Evolutionary conservation across 30 jellyfish, hydroid and myxozoan genomes (phyloP), one percentile per base, ranked within the genome.

Genomic region (Catostylus mosaicus): DNA sequence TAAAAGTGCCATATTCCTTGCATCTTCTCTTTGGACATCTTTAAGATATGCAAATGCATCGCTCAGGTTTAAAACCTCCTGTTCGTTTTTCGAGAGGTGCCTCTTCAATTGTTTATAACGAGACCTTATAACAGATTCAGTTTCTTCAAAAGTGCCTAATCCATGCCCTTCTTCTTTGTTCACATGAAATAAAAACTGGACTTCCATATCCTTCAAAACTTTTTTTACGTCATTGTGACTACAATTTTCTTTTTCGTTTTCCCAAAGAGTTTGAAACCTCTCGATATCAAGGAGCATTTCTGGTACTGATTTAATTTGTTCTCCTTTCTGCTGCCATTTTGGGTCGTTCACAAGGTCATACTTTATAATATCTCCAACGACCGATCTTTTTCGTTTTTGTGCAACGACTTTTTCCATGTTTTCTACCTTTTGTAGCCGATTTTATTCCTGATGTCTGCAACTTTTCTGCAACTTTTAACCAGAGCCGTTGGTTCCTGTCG

Each of bases 81-180:
- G 65, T 19, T 76, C 79, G 11, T 30, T 59, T 0, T 33, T 56
- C 0, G 84, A 67, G 8, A 67, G n/a, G 59, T 6, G 18, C 32
- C 43, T 35, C 34, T 35, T 36, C 35, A 32, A 57, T 0, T 20
- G 16, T n/a, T 16, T 30, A 35, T 8, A 14, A 3, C 31, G 2
- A 1, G 34, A 5, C 11, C 1, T 1, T 1, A 73, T 40, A 4
- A 73, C 23, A n/a, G 1, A 12, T 40, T 11, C 59, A 0, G 84
- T 73, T 20, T 73, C 70, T 40, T 73, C 84, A 7, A 20, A 9
- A 1, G 84, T 45, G 10, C 72, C 84, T 5, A 73, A 27, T n/a
- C 84, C 84, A 18, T 67, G 79, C 32, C 35, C 79, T 27, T 73
- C 84, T 43, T 73, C 84, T 3, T 16, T 11, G 48, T 73, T 73